These are phyloP conservation scores for Charaxes varanes DNA, from an alignment of 1,140 invertebrate genomes.

Conservation along the genomic window DNA sequence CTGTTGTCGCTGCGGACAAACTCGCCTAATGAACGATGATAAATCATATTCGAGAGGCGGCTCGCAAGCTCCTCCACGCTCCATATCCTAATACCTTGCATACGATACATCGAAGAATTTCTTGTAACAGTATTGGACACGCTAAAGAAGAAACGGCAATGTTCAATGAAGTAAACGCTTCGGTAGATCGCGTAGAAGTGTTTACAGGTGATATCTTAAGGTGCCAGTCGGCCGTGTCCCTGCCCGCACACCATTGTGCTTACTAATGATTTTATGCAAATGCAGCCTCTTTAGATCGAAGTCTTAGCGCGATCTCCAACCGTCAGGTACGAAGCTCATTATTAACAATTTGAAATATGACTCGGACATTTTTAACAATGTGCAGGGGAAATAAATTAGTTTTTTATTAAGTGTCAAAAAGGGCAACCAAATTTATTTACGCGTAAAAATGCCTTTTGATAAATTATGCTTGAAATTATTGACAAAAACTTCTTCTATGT, in stretches of 20 bases:
- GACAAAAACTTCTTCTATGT: too few species aligned
- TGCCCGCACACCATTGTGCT: constrained; percentile 70
- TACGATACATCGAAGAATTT: constrained; percentile 31
- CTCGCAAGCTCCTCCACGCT: constrained; percentile 48
- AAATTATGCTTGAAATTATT: too few species aligned
- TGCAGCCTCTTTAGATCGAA: constrained; percentile 72
- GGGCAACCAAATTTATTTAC: constrained; percentile 20
- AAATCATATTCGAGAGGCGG: constrained; percentile 72
- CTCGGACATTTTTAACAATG: constrained; percentile 61
- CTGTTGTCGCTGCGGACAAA: constrained; percentile 73
- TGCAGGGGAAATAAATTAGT: constrained; percentile 51
- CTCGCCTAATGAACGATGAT: constrained; percentile 73
- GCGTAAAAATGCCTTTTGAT: constrained; percentile 6
- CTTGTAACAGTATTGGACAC: background rate
- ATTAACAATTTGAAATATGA: constrained; percentile 73
- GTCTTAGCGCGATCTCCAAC: constrained; percentile 71
- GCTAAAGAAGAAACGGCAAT: constrained; percentile 23
- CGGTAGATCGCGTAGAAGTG: constrained; percentile 24
- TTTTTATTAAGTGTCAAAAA: constrained; percentile 47
- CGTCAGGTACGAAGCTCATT: constrained; percentile 71
- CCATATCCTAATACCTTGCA: constrained; percentile 8
- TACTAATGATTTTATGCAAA: constrained; percentile 75
- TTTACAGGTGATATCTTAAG: constrained; percentile 53
- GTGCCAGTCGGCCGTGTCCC: constrained; percentile 64
- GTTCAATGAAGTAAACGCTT: constrained; percentile 12